phyloP scores from a whole-genome alignment of 2,888 invertebrate genomes.

The Microdon myrmicae region DNA sequence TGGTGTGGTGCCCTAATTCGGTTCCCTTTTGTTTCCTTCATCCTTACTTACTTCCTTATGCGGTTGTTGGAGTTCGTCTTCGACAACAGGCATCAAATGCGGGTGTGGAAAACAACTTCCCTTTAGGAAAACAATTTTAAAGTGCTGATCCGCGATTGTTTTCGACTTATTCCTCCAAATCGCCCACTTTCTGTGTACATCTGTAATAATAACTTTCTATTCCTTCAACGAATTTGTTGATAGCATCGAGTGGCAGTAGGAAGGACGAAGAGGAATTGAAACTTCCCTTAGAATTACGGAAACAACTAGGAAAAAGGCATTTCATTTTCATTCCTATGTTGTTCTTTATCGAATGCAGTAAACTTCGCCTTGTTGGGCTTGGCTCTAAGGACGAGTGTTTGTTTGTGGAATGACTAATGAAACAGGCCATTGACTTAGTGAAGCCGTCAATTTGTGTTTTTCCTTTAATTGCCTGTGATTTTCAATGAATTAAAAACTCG shows the following conservation, averaged over 20 bases:
- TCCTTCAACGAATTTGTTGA: constrained; percentile 26
- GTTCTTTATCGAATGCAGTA: no score
- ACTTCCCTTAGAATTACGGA: no score
- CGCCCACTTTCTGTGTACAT: background rate
- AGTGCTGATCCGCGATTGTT: constrained; percentile 47
- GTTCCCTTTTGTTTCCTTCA: constrained; percentile 2
- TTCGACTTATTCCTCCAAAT: constrained; percentile 16
- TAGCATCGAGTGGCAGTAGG: no score
- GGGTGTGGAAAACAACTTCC: constrained; percentile 27
- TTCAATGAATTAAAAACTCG: no score
- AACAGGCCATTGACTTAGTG: constrained; percentile 41
- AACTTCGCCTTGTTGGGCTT: no score
- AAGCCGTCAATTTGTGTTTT: constrained; percentile 29
- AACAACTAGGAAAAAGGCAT: no score
- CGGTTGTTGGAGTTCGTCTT: background rate
- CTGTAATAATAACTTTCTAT: constrained; percentile 15
- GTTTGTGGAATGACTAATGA: constrained; percentile 31
- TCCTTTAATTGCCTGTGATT: constrained; percentile 41
- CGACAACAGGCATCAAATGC: constrained; percentile 23
- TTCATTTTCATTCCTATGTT: no score
- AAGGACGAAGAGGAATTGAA: no score
- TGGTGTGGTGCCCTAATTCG: constrained; percentile 50
- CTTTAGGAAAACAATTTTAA: constrained; percentile 36
- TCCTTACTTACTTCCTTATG: constrained; percentile 12
- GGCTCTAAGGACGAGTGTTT: constrained; percentile 1